Evolutionary conservation across 2,797 vertebrate genomes (phyloP).

Genomic region (Mus minutoides): DNA sequence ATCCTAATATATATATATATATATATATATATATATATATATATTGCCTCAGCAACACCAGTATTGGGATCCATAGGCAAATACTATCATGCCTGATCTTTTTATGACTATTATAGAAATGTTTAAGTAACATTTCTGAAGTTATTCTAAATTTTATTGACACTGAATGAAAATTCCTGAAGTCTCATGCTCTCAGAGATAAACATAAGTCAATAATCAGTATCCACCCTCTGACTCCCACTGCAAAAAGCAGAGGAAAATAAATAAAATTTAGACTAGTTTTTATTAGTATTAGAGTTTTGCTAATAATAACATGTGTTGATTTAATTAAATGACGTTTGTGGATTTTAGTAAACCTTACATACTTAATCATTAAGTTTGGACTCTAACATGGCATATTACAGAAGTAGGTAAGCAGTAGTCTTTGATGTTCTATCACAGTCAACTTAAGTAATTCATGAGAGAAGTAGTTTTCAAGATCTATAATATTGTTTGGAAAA

Average conservation of each 20-base stretch:
- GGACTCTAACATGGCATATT: neutral
- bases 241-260: neutral
- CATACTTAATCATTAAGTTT: neutral
- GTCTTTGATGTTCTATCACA: neutral
- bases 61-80: neutral
- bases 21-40: no score
- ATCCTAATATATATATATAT: no score
- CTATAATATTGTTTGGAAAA: neutral
- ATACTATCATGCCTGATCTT: neutral
- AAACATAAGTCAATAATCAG: neutral
- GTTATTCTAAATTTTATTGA: neutral
- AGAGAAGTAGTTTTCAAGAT: neutral
- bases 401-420: neutral
- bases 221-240: neutral
- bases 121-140: neutral
- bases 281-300: neutral
- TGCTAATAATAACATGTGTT: neutral
- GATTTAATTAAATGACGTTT: neutral
- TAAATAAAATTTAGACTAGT: neutral
- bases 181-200: neutral
- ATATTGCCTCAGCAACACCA: no score
- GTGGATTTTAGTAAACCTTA: neutral
- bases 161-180: neutral
- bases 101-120: neutral
- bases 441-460: neutral